Percentiles rank a stretch among this genome's conserved stretches.
These are phyloP conservation scores for Euclidia mi DNA, from an alignment of 2,888 invertebrate species.

Conservation along the genomic window DNA sequence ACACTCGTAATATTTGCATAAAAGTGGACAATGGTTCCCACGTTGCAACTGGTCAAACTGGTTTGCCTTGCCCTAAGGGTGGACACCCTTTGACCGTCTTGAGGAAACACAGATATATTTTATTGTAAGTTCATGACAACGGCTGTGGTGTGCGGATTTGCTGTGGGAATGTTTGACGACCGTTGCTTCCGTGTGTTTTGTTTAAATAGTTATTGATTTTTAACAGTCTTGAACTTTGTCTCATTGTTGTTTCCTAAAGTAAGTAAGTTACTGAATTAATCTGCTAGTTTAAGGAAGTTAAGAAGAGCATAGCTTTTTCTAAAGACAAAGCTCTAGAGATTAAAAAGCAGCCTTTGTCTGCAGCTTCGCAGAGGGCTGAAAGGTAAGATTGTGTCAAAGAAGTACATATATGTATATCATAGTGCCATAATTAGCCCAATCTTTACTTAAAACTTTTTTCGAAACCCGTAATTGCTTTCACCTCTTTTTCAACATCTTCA, in stretches of 20 bases:
- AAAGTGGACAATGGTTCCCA: constrained; percentile 82
- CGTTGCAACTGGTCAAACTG: constrained; percentile 81
- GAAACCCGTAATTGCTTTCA: no score
- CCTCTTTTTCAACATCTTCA: no score
- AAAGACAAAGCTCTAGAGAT: no score
- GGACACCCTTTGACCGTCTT: constrained; percentile 70
- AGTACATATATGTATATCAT: no score
- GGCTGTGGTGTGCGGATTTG: constrained; percentile 71
- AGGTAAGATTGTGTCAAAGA: no score
- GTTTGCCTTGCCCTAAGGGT: constrained; percentile 72
- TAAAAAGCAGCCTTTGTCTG: no score
- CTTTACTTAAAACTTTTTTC: no score
- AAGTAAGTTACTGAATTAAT: no score
- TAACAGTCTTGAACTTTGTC: background rate
- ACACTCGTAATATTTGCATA: constrained; percentile 49
- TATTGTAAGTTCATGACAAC: constrained; percentile 65
- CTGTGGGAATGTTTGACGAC: constrained; percentile 52
- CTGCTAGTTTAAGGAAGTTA: no score
- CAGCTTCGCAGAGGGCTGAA: no score
- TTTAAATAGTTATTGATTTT: background rate
- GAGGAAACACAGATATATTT: constrained; percentile 42
- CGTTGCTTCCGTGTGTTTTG: constrained; percentile 19
- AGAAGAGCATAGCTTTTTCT: no score
- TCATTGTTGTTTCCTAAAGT: background rate
- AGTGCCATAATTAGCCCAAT: no score